Conservation (phyloP, 2,797 vertebrate species). For the Clamator glandarius region DNA sequence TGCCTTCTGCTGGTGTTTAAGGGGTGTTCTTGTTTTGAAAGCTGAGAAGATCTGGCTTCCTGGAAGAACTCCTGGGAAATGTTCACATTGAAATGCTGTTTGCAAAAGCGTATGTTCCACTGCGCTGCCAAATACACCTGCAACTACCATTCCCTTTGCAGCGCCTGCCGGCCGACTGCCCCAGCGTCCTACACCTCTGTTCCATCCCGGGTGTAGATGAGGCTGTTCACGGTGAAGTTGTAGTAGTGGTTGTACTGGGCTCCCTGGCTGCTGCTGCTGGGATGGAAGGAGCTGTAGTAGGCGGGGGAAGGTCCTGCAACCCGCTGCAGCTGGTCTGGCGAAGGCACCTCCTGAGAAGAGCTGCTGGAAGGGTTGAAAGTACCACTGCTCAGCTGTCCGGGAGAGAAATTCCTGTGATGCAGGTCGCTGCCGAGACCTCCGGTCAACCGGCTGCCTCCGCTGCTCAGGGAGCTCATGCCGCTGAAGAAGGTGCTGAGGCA, state of each 20-base stretch:
- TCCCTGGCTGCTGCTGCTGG: slow-evolving; percentile 81
- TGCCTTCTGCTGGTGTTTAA: slow-evolving; percentile 36
- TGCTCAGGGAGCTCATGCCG: slow-evolving; percentile 86
- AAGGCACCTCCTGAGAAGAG: slow-evolving; percentile 58
- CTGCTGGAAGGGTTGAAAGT: slow-evolving; percentile 81
- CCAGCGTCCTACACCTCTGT: slow-evolving; percentile 84
- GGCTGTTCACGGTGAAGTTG: slow-evolving; percentile 96
- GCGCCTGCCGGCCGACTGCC: not conserved
- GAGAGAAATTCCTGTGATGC: slow-evolving; percentile 88
- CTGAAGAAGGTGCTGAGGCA: slow-evolving; percentile 95
- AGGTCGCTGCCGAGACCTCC: slow-evolving; percentile 87
- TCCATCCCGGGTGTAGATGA: slow-evolving; percentile 94
- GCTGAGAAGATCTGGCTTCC: not conserved
- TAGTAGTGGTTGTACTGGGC: slow-evolving; percentile 92
- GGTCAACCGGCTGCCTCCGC: slow-evolving; percentile 79
- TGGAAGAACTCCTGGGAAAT: slow-evolving; percentile 11
- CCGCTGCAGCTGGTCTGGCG: slow-evolving; percentile 47
- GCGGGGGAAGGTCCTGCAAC: slow-evolving; percentile 68
- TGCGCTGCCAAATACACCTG: not conserved
- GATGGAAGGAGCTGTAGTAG: slow-evolving; percentile 89
- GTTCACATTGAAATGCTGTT: slow-evolving; percentile 48
- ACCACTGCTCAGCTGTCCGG: slow-evolving; percentile 77
- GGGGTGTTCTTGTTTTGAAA: not conserved
- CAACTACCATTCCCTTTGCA: not conserved
- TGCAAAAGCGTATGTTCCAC: not conserved